Conservation (phyloP, 2,888 invertebrate species). For the Boloria selene region DNA sequence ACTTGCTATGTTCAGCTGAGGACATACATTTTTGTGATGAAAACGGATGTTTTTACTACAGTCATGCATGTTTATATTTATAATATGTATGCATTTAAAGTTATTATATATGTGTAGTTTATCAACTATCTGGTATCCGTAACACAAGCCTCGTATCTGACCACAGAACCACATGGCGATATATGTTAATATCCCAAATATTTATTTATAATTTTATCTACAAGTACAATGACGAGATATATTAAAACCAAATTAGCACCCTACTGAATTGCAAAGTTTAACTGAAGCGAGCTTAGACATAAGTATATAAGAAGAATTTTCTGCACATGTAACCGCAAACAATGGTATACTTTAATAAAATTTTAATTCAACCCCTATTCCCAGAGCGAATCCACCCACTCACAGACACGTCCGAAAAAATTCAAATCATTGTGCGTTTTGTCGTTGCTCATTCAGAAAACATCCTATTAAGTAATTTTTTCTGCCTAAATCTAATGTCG, state of each 20-base stretch:
- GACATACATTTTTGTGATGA: no score
- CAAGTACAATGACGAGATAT: background rate
- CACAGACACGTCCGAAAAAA: slow-evolving; percentile 49
- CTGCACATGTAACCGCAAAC: slow-evolving; percentile 34
- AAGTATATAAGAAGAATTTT: slow-evolving; percentile 17
- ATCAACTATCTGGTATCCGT: no score
- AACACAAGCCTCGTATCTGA: no score
- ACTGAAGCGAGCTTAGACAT: background rate
- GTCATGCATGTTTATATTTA: no score
- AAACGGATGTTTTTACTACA: no score
- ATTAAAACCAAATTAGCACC: background rate
- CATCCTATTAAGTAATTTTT: slow-evolving; percentile 80
- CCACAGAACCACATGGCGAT: no score
- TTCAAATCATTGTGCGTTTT: slow-evolving; percentile 52
- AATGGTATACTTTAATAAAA: slow-evolving; percentile 36
- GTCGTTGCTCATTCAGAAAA: slow-evolving; percentile 72
- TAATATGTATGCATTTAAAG: no score
- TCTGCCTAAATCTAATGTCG: slow-evolving; percentile 73
- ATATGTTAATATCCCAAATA: no score
- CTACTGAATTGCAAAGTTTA: background rate
- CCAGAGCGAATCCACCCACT: slow-evolving; percentile 43
- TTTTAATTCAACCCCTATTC: slow-evolving; percentile 45
- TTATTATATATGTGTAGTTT: no score
- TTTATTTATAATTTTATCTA: no score
- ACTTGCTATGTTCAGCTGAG: no score